Evolutionary conservation across 2,113 vertebrate genomes (phyloP).

Genomic region (Calonectris borealis): DNA sequence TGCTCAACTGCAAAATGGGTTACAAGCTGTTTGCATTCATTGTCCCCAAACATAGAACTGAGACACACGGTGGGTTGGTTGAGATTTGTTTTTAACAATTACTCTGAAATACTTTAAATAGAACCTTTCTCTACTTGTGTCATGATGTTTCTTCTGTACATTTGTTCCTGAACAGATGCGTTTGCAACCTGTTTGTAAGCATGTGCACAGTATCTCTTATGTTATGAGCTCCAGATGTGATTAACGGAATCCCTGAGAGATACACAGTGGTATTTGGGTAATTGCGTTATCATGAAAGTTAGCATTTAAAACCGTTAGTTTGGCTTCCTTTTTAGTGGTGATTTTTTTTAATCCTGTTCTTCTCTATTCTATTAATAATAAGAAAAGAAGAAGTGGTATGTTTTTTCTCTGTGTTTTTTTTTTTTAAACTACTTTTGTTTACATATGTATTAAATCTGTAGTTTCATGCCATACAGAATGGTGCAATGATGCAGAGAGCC

Average conservation of each 20-base stretch:
- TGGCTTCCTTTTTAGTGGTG: neutral
- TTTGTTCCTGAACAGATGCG: neutral
- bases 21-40: neutral
- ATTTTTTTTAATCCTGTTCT: neutral
- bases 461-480: neutral
- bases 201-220: neutral
- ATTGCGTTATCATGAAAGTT: neutral
- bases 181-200: neutral
- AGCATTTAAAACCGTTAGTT: neutral
- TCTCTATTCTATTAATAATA: neutral
- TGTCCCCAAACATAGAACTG: neutral
- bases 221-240: neutral
- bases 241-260: neutral
- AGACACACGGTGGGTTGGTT: rapidly evolving
- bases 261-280: neutral
- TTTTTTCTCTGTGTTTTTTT: neutral
- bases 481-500: neutral
- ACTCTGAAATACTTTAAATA: neutral
- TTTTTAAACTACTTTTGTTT: neutral
- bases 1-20: neutral
- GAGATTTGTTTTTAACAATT: neutral
- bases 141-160: neutral
- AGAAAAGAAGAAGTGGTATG: neutral
- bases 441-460: neutral
- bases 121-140: neutral